Base-by-base conservation (phyloP, 2,113 vertebrate genomes). In the Pelmatolapia mariae region DNA sequence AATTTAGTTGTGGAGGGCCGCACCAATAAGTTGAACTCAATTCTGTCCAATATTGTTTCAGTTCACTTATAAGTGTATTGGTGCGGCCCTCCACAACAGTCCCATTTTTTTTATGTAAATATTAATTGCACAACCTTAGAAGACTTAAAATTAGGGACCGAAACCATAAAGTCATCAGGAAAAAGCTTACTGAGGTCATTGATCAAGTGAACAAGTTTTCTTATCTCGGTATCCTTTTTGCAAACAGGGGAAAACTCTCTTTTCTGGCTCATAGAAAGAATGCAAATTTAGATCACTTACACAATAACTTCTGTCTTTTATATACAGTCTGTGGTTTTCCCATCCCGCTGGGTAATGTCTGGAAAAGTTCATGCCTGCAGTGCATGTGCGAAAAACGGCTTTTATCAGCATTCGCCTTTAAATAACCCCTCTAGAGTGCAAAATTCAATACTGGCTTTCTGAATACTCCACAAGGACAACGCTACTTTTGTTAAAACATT, bases 371-470 rank as follows among this genome's bases (percentile, higher is more conserved):
- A 78, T 78, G 73, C 16, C 26, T 52, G 73, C 18, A 9, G 73
- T 78, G 45, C 45, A 31, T 78, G 45, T 29, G 50, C 10, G 31
- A 40, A 76, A 76, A 80, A 33, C 0, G 6, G 26, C 45, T 78
- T 78, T 78, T 52, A 31, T 78, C 73, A 52, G 10, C 26, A 24
- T 73, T 73, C 1, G n/a, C 76, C 6, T 29, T 61, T 68, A 40
- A 63, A 84, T 36, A 4, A n/a, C 38, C 31, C 19, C 43, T 85
- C 50, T 38, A 15, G 2, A 26, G 22, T 85, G 53, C 8, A n/a
- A 45, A 78, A 78, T 78, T 78, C 73, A 78, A 52, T 4, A 26
- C 79, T 81, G 47, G 45, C 71, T 76, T 73, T 85, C 18, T n/a
- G 73, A 81, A 45, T 53, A 5, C 79, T 43, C 24, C 7, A 54